A percentile compares a stretch with the other conserved stretches of the same genome.
Evolutionary conservation across 1,140 invertebrate genomes (phyloP).

Genomic region (Drosophila pandora): DNA sequence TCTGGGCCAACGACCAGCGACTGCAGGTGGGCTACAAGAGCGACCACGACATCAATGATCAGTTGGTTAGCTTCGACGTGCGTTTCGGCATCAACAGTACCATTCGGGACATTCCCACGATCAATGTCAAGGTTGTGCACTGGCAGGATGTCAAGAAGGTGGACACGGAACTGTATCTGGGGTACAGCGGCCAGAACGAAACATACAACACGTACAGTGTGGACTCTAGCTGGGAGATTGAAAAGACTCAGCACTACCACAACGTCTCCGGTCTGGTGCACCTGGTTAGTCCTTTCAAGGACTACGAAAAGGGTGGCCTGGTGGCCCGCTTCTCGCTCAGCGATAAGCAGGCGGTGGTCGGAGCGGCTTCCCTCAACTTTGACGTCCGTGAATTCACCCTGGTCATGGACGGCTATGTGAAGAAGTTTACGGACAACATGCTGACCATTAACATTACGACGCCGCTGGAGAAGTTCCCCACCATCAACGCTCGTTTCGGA

Average conservation of each 20-base stretch:
- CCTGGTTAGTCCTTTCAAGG: slow-evolving; percentile 86
- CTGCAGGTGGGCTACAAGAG: slow-evolving; percentile 85
- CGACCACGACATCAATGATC: slow-evolving; percentile 80
- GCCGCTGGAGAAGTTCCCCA: slow-evolving; percentile 87
- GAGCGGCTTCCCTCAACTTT: slow-evolving; percentile 87
- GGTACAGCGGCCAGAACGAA: slow-evolving; percentile 64
- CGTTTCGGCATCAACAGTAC: slow-evolving; percentile 86
- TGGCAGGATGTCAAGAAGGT: slow-evolving; percentile 84
- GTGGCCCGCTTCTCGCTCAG: slow-evolving; percentile 87
- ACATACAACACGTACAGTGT: slow-evolving; percentile 84
- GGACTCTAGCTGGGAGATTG: slow-evolving; percentile 86
- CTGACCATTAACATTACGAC: slow-evolving; percentile 89
- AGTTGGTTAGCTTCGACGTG: slow-evolving; percentile 84
- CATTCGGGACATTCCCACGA: slow-evolving; percentile 85
- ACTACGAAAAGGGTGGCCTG: slow-evolving; percentile 87
- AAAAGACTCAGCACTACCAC: slow-evolving; percentile 76
- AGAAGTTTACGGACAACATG: slow-evolving; percentile 87
- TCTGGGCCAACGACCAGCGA: slow-evolving; percentile 86
- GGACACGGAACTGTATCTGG: slow-evolving; percentile 85
- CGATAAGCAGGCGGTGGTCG: slow-evolving; percentile 86
- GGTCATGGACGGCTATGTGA: slow-evolving; percentile 87
- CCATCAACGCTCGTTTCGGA: slow-evolving; percentile 88
- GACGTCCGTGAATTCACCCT: slow-evolving; percentile 88
- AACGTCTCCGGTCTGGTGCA: slow-evolving; percentile 86
- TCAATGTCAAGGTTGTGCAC: slow-evolving; percentile 85